Evolutionary conservation across 2,797 vertebrate species (phyloP).

Genomic region (Chelmon rostratus): DNA sequence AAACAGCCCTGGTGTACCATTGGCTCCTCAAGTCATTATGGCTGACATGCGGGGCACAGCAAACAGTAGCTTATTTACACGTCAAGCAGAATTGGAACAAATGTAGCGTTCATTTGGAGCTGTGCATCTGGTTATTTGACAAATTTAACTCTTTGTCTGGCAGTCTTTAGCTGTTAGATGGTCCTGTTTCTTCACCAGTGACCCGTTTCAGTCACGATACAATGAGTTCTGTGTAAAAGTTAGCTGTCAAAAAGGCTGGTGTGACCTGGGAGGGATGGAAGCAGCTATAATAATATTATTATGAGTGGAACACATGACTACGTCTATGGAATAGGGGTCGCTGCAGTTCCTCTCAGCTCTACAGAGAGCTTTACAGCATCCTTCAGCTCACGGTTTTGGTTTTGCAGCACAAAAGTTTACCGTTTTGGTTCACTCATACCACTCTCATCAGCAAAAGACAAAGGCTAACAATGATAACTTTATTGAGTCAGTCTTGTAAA

Average conservation of each 20-base stretch:
- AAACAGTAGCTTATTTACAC: neutral
- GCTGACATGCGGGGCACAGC: neutral
- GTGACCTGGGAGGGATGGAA: neutral
- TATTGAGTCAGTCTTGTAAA: too few relatives aligned
- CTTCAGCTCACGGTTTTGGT: neutral
- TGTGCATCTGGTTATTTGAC: neutral
- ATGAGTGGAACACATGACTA: neutral
- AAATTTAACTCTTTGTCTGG: neutral
- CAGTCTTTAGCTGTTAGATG: neutral
- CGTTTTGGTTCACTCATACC: neutral
- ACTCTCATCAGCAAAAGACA: too few relatives aligned
- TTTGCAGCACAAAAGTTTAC: neutral
- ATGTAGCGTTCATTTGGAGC: neutral
- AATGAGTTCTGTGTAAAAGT: neutral
- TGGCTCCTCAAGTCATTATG: constrained; percentile 15
- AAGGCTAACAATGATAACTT: too few relatives aligned
- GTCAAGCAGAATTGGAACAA: neutral
- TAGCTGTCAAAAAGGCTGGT: neutral
- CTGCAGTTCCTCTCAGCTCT: neutral
- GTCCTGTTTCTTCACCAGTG: neutral
- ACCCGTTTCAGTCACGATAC: neutral
- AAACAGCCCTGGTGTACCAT: neutral
- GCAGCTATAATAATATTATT: neutral
- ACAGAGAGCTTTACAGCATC: neutral
- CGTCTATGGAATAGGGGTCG: neutral